Percentiles rank a stretch among this genome's conserved stretches.
phyloP scores from a whole-genome alignment of 2,888 invertebrate species.

The Fabriciana adippe region DNA sequence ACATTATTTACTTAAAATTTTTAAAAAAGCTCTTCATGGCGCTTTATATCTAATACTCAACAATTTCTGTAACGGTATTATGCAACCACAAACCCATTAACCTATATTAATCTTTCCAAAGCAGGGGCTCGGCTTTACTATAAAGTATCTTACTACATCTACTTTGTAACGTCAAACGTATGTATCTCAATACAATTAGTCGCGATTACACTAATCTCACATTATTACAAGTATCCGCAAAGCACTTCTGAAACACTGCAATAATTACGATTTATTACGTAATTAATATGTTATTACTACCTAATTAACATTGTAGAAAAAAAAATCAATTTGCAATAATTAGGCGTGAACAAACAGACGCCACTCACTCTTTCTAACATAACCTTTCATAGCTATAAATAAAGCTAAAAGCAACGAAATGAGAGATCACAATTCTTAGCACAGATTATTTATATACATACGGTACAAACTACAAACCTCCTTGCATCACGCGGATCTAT shows the following conservation, averaged over 20 bases:
- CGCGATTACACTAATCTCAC: neutral
- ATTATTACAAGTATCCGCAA: neutral
- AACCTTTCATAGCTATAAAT: neutral
- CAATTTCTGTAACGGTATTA: constrained; percentile 18
- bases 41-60: neutral
- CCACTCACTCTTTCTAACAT: neutral
- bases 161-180: no score
- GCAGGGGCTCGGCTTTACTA: constrained; percentile 6
- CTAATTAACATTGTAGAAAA: no score
- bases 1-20: no score
- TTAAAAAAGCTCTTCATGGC: no score
- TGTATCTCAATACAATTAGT: no score
- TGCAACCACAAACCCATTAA: constrained; percentile 6
- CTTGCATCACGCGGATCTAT: constrained; percentile 52
- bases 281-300: neutral
- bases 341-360: no score
- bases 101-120: constrained; percentile 21
- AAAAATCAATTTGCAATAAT: no score
- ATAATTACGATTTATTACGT: constrained; percentile 1
- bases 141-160: no score
- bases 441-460: neutral
- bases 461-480: constrained; percentile 51
- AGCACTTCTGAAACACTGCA: neutral
- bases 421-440: neutral
- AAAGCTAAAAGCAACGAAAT: neutral